Evolutionary conservation across 2,113 vertebrate genomes (phyloP).

Genomic region (Neoarius graeffei): DNA sequence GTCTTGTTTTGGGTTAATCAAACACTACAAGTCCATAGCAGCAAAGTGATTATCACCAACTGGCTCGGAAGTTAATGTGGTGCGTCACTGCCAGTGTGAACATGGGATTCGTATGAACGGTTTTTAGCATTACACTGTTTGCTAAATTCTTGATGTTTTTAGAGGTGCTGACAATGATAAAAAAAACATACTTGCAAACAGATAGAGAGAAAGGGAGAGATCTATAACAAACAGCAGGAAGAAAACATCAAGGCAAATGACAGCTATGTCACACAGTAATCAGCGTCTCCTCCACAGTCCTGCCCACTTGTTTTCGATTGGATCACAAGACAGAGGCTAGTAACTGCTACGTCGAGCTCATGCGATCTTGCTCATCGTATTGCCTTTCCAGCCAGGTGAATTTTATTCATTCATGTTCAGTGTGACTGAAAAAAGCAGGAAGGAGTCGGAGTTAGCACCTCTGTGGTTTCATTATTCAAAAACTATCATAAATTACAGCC

Average conservation of each 20-base stretch:
- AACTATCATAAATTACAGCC: neutral
- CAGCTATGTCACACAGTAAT: neutral
- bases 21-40: neutral
- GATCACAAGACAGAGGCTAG: neutral
- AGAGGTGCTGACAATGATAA: neutral
- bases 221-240: neutral
- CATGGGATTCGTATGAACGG: neutral
- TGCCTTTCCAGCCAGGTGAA: neutral
- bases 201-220: neutral
- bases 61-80: neutral
- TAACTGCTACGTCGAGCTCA: neutral
- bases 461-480: neutral
- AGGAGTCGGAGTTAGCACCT: too few species aligned
- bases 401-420: neutral
- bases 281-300: neutral
- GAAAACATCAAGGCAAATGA: neutral
- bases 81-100: neutral
- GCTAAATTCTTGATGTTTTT: neutral
- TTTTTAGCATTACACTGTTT: neutral
- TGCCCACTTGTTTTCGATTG: neutral
- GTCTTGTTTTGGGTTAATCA: neutral
- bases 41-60: neutral
- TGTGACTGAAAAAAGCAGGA: neutral
- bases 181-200: neutral
- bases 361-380: neutral